Percentiles rank a stretch among this genome's conserved stretches.
phyloP scores from a whole-genome alignment of 1,140 invertebrate genomes.

The Tetranychus cinnabarinus region DNA sequence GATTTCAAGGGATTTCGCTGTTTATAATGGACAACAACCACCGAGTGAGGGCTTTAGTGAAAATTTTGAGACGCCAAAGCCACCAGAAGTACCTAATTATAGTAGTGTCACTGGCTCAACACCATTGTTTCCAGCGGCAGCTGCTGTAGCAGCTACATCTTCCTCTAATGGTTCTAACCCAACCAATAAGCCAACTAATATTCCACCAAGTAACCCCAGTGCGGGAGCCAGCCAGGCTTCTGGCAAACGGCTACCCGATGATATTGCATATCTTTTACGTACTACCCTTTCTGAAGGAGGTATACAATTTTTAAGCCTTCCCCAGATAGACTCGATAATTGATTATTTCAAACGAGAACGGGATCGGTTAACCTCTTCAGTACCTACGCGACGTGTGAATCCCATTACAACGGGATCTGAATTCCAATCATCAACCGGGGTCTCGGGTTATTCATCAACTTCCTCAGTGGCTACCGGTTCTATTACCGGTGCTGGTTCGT shows the following conservation, averaged over 20 bases:
- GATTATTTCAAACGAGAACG: constrained; percentile 1
- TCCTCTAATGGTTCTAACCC: not conserved
- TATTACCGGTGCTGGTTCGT: not conserved
- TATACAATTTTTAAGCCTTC: constrained; percentile 1
- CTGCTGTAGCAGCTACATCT: not conserved
- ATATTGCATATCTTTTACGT: constrained; percentile 2
- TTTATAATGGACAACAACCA: not conserved
- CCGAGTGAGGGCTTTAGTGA: not conserved
- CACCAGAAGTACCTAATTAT: not conserved
- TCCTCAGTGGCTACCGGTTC: not conserved
- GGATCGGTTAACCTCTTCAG: not conserved
- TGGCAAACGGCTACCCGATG: constrained; percentile 1
- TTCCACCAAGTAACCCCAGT: not conserved
- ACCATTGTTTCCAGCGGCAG: not conserved
- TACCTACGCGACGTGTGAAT: not conserved
- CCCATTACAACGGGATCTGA: not conserved
- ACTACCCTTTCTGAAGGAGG: not conserved
- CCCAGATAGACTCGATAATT: constrained; percentile 4
- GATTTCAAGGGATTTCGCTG: not conserved
- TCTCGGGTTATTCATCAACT: not conserved
- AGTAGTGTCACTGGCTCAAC: no score
- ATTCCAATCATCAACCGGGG: not conserved
- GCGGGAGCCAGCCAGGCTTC: no score
- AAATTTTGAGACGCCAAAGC: not conserved
- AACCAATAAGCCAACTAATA: not conserved